Evolutionary conservation across 2,888 invertebrate species (phyloP).

Genomic region (Acrobasis consociella): DNA sequence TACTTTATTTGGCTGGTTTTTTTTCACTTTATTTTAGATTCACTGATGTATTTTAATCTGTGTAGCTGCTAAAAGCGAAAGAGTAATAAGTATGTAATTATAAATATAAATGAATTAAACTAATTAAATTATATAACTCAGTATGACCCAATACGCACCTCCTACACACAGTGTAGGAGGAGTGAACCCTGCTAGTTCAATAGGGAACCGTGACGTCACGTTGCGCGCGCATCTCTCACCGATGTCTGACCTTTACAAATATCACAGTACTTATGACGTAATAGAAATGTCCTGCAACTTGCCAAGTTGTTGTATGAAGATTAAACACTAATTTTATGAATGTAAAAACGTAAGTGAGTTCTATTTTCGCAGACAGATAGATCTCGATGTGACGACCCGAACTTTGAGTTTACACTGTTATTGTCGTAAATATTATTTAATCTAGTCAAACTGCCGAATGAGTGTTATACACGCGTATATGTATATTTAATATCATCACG

Average conservation of each 20-base stretch:
- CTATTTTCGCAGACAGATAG: neutral
- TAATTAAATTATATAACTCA: neutral
- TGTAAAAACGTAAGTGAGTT: neutral
- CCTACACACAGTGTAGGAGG: slow-evolving; percentile 1
- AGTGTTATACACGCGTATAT: too few relatives aligned
- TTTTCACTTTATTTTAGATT: too few relatives aligned
- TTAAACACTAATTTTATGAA: neutral
- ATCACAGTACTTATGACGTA: neutral
- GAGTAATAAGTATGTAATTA: neutral
- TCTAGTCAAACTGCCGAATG: too few relatives aligned
- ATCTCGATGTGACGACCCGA: too few relatives aligned
- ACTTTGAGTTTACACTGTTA: too few relatives aligned
- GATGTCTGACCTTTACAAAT: slow-evolving; percentile 54
- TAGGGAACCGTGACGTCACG: slow-evolving; percentile 62
- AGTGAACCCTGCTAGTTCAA: slow-evolving; percentile 47
- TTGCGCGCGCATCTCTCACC: slow-evolving; percentile 60
- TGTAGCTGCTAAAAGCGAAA: too few relatives aligned
- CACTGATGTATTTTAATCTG: too few relatives aligned
- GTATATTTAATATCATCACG: too few relatives aligned
- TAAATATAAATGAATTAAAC: neutral
- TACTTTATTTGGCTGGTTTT: too few relatives aligned
- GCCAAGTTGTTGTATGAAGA: neutral
- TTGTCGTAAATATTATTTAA: too few relatives aligned
- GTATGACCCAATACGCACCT: slow-evolving; percentile 7
- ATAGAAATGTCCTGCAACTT: neutral